Evolutionary conservation across 2,797 vertebrate species (phyloP).

Genomic region (Peromyscus aztecus): DNA sequence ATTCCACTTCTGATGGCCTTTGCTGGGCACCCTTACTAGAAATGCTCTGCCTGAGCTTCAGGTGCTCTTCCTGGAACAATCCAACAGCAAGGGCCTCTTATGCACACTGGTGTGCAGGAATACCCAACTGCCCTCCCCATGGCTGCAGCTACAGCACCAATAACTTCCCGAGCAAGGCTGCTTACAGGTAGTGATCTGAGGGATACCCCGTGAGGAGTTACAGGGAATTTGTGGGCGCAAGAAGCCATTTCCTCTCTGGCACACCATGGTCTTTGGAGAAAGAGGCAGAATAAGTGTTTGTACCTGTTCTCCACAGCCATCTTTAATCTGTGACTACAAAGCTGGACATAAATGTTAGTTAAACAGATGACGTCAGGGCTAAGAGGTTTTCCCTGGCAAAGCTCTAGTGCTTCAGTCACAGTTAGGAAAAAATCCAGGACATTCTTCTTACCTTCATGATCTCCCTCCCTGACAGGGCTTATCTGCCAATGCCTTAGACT

Average conservation of each 20-base stretch:
- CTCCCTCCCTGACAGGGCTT: not conserved
- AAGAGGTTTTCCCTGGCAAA: slow-evolving; percentile 12
- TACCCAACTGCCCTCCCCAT: accelerated
- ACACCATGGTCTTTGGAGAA: not conserved
- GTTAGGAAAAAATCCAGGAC: not conserved
- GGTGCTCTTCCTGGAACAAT: accelerated
- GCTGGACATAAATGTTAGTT: not conserved
- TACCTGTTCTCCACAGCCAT: too few relatives aligned
- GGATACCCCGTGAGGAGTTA: not conserved
- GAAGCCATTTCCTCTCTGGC: not conserved
- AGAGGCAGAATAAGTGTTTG: not conserved
- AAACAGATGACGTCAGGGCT: not conserved
- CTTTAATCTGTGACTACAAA: slow-evolving; percentile 2
- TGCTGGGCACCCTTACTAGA: not conserved
- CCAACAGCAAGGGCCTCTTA: accelerated
- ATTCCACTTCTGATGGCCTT: not conserved
- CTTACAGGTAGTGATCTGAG: not conserved
- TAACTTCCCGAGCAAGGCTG: accelerated
- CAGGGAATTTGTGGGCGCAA: not conserved
- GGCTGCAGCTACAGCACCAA: not conserved
- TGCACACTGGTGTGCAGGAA: too few relatives aligned
- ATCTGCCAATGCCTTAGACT: not conserved
- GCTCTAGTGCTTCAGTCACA: not conserved
- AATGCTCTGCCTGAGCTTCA: not conserved
- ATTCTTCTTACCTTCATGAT: not conserved